Base-by-base conservation (phyloP, 2,888 invertebrate genomes). In the Camponotus fellah region DNA sequence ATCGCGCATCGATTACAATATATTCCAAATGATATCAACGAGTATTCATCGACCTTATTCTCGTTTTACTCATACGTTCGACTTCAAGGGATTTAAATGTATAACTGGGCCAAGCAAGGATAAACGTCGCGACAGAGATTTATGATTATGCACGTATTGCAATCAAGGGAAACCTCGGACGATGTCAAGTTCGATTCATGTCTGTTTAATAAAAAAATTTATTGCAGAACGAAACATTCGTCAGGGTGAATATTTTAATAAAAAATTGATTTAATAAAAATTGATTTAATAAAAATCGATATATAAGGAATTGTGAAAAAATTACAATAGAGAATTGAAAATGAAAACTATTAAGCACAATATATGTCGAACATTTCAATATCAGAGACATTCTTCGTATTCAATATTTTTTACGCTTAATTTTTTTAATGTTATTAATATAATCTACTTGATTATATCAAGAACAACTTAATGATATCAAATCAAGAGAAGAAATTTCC, bases 31-130 rank as follows among this genome's bases (percentile, higher is more conserved):
- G 56, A 37, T 40, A 66, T 58, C 37, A 32, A 40, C 14, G 6
- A 49, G 37, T 76, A 49, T 74, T 85, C 64, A 72, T 9, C 56
- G 85, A 62, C 85, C 86, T 90, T 43, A 56, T 58, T 71, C 81
- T 84, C 87, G 66, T 87, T 87, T 83, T 84, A 83, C 84, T 84
- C 80, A 82, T 85, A 72, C 65, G 34, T 83, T 69, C 85, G 62
- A 84, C 72, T 85, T 75, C 77, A 76, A 80, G 83, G 84, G 85
- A 60, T 85, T 88, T 72, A 64, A 83, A 26, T 79, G 83, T 85
- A 85, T 86, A 91, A 88, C 90, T 90, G 75, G 91, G 90, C 90
- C 91, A 84, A 56, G 86, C 89, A 88, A 91, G 90, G 90, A 91
- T 91, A 91, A 83, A 21, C 34, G 83, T 86, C 85, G 68, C 49